Percentiles rank a stretch among this genome's conserved stretches.
These are phyloP conservation scores for Manacus vitellinus DNA, from an alignment of 2,113 vertebrate species.

Conservation along the genomic window DNA sequence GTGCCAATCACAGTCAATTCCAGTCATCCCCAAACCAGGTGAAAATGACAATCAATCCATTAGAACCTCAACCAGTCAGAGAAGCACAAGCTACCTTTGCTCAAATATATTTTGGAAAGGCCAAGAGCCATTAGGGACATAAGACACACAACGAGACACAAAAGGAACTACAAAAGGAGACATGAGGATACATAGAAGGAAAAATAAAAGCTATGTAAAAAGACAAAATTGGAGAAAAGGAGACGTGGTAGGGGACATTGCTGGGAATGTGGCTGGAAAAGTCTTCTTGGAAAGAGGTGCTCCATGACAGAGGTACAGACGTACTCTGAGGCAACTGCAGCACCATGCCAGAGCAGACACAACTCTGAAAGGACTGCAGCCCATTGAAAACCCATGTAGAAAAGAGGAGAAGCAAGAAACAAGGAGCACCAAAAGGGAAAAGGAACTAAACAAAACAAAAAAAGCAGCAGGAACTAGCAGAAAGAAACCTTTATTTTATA, in stretches of 20 bases:
- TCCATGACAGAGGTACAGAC: neutral
- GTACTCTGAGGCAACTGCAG: neutral
- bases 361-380: neutral
- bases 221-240: neutral
- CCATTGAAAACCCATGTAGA: neutral
- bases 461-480: neutral
- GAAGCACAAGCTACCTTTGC: neutral
- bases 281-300: neutral
- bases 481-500: neutral
- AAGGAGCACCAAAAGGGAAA: neutral
- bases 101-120: neutral
- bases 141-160: neutral
- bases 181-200: neutral
- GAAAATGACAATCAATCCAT: neutral
- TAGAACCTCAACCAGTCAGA: neutral
- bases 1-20: neutral
- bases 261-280: neutral
- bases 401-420: neutral
- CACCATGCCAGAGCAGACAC: neutral
- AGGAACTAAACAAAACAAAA: neutral
- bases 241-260: neutral
- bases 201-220: neutral
- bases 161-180: neutral
- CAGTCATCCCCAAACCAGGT: neutral
- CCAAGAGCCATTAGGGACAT: neutral